A percentile compares a stretch with the other conserved stretches of the same genome.
These are phyloP conservation scores for Saccostrea glomerata DNA, from an alignment of 1,140 invertebrate species.

Conservation along the genomic window DNA sequence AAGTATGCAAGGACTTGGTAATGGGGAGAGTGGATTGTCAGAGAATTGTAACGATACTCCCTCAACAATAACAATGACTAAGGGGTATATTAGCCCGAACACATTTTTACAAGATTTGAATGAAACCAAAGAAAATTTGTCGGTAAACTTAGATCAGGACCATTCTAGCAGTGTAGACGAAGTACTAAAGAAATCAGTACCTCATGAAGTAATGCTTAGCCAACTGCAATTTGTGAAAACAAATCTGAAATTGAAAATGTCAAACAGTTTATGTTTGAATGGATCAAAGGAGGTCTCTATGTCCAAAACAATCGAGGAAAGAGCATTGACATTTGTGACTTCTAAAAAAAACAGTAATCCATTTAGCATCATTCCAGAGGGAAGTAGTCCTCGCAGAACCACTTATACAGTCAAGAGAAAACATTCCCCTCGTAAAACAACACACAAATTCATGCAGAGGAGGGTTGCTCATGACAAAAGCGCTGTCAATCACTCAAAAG, in stretches of 20 bases:
- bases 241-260: conserved; percentile 45
- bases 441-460: neutral
- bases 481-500: neutral
- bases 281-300: neutral
- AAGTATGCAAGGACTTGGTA: neutral
- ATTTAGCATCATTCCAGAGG: conserved; percentile 42
- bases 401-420: conserved; percentile 53
- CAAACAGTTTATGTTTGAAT: neutral
- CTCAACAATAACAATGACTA: neutral
- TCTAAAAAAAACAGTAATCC: neutral
- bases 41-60: neutral
- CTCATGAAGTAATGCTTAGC: conserved; percentile 64
- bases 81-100: conserved; percentile 64
- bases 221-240: conserved; percentile 61
- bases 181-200: conserved; percentile 64
- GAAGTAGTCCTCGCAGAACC: conserved; percentile 60
- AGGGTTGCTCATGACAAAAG: neutral
- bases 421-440: neutral
- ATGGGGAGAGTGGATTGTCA: neutral
- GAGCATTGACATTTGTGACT: conserved; percentile 41
- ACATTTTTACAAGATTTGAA: conserved; percentile 67
- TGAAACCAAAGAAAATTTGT: conserved; percentile 40
- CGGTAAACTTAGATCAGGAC: conserved; percentile 7
- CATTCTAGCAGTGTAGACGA: conserved; percentile 62
- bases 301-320: neutral